These are phyloP conservation scores for Dromaius novaehollandiae DNA, from an alignment of 2,113 vertebrate genomes.

Conservation along the genomic window DNA sequence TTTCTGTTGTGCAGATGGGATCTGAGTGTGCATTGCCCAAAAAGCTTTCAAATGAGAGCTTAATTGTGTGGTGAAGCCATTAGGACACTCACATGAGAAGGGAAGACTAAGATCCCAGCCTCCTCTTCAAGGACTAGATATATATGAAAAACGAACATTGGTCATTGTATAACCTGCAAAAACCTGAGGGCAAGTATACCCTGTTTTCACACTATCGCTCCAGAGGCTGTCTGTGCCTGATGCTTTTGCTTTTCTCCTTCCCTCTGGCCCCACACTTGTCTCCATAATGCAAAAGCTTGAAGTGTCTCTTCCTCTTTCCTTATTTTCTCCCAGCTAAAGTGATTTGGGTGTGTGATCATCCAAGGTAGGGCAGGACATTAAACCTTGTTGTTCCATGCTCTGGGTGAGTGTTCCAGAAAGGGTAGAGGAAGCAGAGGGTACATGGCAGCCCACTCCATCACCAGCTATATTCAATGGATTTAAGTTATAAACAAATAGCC, in stretches of 20 bases:
- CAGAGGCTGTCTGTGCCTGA: neutral
- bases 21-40: neutral
- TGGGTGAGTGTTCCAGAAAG: accelerated
- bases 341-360: neutral
- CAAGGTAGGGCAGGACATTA: neutral
- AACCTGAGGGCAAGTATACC: neutral
- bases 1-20: neutral
- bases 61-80: neutral
- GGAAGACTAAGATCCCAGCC: neutral
- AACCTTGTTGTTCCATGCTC: neutral
- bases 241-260: neutral
- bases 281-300: neutral
- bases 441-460: accelerated
- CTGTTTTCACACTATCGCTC: neutral
- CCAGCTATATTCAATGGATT: neutral
- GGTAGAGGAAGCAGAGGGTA: neutral
- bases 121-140: neutral
- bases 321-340: neutral
- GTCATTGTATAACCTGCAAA: neutral
- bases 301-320: neutral
- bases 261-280: neutral
- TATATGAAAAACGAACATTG: neutral
- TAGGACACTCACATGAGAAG: neutral
- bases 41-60: neutral
- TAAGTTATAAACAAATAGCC: neutral